Conservation (phyloP, 92 coral and sea anemone species). For the Muricea muricata region DNA sequence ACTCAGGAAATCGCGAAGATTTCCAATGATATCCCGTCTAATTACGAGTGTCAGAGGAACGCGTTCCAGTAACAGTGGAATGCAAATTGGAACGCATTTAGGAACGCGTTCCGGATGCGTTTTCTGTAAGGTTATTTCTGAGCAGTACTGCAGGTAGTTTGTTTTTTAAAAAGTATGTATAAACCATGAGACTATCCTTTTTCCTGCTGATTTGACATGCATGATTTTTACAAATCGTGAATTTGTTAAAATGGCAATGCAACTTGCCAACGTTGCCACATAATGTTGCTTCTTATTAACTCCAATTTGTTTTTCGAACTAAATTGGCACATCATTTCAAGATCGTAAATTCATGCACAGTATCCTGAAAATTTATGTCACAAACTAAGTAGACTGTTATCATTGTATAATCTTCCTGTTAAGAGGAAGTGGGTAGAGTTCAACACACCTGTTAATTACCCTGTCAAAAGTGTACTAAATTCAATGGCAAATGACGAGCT, state of each 20-base stretch:
- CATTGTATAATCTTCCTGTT: conserved; percentile 15
- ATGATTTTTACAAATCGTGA: too few species aligned
- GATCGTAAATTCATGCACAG: too few species aligned
- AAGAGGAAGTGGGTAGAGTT: conserved; percentile 36
- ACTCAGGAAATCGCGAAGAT: background rate
- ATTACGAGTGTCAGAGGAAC: background rate
- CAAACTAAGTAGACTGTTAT: background rate
- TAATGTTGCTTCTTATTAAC: too few species aligned
- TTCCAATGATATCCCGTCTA: background rate
- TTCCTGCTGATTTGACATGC: too few species aligned
- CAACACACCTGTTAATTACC: conserved; percentile 50
- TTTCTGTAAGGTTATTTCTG: background rate
- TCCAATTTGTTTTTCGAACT: too few species aligned
- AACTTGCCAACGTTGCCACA: too few species aligned
- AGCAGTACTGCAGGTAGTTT: too few species aligned
- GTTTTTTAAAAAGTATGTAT: too few species aligned
- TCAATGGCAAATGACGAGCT: conserved; percentile 48
- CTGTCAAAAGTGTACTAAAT: conserved; percentile 53
- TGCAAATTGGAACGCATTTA: background rate
- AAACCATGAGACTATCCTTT: too few species aligned
- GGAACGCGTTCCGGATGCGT: background rate
- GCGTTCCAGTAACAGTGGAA: background rate
- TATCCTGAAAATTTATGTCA: background rate
- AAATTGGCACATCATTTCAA: too few species aligned
- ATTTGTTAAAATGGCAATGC: too few species aligned